Conservation (phyloP, 2,888 invertebrate species). For the Cetonia aurata region DNA sequence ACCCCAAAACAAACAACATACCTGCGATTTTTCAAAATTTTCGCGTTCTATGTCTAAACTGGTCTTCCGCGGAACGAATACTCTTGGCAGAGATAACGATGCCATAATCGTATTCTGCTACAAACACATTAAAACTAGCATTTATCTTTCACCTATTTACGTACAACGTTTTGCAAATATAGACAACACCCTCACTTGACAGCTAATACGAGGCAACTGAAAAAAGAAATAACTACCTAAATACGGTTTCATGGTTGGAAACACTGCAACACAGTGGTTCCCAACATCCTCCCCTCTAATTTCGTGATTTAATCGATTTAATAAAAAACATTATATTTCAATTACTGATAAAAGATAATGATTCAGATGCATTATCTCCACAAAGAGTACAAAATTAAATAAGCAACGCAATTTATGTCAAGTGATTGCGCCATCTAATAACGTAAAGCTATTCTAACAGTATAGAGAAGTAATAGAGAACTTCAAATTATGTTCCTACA, state of each 20-base stretch:
- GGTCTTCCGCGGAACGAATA: conserved; percentile 80
- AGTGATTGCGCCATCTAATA: no score
- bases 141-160: conserved; percentile 41
- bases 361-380: no score
- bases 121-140: conserved; percentile 38
- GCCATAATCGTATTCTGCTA: conserved; percentile 69
- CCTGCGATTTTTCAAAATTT: conserved; percentile 88
- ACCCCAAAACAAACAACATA: conserved; percentile 61
- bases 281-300: not conserved
- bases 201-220: conserved; percentile 58
- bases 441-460: no score
- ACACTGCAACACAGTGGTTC: conserved; percentile 12
- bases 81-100: conserved; percentile 79
- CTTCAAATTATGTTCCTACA: no score
- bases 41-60: conserved; percentile 84
- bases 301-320: no score
- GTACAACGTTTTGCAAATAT: conserved; percentile 49
- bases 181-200: conserved; percentile 67
- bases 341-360: no score
- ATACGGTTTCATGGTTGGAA: conserved; percentile 13
- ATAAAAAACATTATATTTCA: no score
- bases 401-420: no score
- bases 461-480: no score
- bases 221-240: not conserved
- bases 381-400: no score